These are phyloP conservation scores for Lerista edwardsae DNA, from an alignment of 2,797 vertebrate genomes.

Conservation along the genomic window DNA sequence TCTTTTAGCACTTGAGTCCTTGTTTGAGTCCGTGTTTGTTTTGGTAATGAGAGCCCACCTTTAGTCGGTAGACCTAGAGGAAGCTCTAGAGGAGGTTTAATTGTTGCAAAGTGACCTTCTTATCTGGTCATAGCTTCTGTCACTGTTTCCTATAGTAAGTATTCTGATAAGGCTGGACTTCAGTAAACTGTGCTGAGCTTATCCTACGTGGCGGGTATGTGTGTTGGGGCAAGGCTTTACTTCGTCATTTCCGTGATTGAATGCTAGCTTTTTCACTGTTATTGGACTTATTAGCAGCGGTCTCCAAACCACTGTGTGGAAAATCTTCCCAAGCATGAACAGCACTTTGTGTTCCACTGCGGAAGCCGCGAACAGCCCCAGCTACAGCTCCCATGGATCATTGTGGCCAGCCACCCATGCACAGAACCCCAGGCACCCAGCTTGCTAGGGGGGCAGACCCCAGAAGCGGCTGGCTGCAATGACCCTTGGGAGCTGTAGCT, in stretches of 20 bases:
- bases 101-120: slow-evolving; percentile 51
- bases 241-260: slow-evolving; percentile 31
- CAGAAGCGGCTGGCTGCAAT: too few relatives aligned
- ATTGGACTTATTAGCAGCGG: background rate
- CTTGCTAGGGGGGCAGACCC: too few relatives aligned
- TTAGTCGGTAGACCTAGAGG: slow-evolving; percentile 49
- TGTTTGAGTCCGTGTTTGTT: slow-evolving; percentile 32
- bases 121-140: slow-evolving; percentile 39
- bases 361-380: too few relatives aligned
- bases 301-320: too few relatives aligned
- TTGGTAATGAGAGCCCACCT: slow-evolving; percentile 22
- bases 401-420: too few relatives aligned
- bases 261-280: background rate
- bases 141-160: slow-evolving; percentile 48
- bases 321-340: background rate
- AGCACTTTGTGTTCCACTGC: too few relatives aligned
- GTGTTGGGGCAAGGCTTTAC: background rate
- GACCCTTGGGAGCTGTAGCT: too few relatives aligned
- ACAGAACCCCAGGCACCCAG: too few relatives aligned
- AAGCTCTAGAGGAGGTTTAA: slow-evolving; percentile 55
- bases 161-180: slow-evolving; percentile 17
- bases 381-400: too few relatives aligned
- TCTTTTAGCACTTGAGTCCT: slow-evolving; percentile 43
- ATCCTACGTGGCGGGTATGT: background rate
- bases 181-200: slow-evolving; percentile 26